Percentiles rank a stretch among this genome's conserved stretches.
Evolutionary conservation across 1,140 invertebrate genomes (phyloP).

Genomic region (Drosophila jambulina): DNA sequence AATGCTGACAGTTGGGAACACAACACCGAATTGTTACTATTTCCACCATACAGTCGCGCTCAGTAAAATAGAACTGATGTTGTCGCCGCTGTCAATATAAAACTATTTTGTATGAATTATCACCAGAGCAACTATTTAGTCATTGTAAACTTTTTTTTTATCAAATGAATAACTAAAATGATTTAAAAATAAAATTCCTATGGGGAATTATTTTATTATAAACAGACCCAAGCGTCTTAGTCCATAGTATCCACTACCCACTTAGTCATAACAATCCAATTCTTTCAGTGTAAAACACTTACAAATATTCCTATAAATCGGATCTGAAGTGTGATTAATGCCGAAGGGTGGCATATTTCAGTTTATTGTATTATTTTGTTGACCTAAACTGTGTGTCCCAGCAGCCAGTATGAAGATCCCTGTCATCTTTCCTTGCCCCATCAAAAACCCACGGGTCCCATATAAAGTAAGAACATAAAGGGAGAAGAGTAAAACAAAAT

Average conservation of each 20-base stretch:
- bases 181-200: too few relatives aligned
- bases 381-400: slow-evolving; percentile 11
- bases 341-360: background rate
- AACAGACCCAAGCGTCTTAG: too few relatives aligned
- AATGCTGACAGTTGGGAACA: slow-evolving; percentile 43
- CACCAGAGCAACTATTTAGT: too few relatives aligned
- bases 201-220: too few relatives aligned
- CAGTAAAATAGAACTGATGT: background rate
- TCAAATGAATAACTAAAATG: too few relatives aligned
- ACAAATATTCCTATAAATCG: background rate
- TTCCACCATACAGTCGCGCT: slow-evolving; percentile 4
- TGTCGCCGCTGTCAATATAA: background rate
- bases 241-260: too few relatives aligned
- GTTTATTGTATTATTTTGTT: slow-evolving; percentile 7
- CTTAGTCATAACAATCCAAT: too few relatives aligned
- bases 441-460: slow-evolving; percentile 26
- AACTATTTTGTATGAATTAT: background rate
- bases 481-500: slow-evolving; percentile 9
- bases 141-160: too few relatives aligned
- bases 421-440: background rate
- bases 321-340: background rate
- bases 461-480: slow-evolving; percentile 29
- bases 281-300: background rate
- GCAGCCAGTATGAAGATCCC: slow-evolving; percentile 15
- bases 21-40: slow-evolving; percentile 25